phyloP scores from a whole-genome alignment of 2,888 invertebrate species.

The Seira sanloemensis region DNA sequence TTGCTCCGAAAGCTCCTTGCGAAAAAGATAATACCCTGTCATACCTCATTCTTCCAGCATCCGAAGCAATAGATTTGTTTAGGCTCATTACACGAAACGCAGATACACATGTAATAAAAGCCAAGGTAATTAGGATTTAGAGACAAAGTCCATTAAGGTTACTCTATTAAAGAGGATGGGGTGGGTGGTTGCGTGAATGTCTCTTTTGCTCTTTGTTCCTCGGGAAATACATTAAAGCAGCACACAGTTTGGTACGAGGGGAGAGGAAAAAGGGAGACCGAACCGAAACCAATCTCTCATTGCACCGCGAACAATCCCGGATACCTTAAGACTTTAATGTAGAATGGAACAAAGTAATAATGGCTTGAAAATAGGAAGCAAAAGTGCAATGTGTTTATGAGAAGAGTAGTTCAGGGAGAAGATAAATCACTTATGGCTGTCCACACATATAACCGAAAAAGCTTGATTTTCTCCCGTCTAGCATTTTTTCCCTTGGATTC shows the following conservation, averaged over 20 bases:
- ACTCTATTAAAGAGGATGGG: constrained; percentile 53
- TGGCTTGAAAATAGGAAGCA: background rate
- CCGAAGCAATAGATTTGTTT: constrained; percentile 38
- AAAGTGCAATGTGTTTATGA: constrained; percentile 37
- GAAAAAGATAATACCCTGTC: background rate
- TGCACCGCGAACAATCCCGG: background rate
- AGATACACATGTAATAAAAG: constrained; percentile 63
- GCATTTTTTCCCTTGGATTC: background rate
- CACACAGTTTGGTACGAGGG: background rate
- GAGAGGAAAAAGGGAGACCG: constrained; percentile 22
- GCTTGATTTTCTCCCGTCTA: constrained; percentile 15
- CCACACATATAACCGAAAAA: constrained; percentile 64
- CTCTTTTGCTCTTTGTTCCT: constrained; percentile 19
- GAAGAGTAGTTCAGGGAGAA: constrained; percentile 26
- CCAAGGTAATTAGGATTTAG: constrained; percentile 68
- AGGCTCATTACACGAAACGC: constrained; percentile 49
- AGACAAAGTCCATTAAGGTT: constrained; percentile 67
- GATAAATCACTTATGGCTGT: constrained; percentile 71
- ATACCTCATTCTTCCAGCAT: constrained; percentile 4
- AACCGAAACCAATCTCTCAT: background rate
- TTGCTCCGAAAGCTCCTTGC: too few species aligned
- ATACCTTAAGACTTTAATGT: background rate
- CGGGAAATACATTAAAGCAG: background rate
- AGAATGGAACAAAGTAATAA: background rate
- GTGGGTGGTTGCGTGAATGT: constrained; percentile 20